Percentiles rank a stretch among this genome's conserved stretches.
phyloP scores from a whole-genome alignment of 2,797 vertebrate species.

The Balearica regulorum region DNA sequence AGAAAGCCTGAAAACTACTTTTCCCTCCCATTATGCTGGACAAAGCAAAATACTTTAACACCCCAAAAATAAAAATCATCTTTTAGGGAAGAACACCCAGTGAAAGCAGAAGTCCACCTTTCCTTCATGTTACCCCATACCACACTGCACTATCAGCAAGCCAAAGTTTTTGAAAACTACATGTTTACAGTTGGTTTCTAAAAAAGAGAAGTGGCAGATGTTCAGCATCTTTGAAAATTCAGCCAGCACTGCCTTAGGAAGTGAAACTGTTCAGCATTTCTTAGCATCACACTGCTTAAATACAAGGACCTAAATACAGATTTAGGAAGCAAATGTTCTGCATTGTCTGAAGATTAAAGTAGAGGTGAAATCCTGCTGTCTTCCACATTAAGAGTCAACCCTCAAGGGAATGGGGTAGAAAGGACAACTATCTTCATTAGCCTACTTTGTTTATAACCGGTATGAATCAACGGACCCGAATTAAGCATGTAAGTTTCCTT shows the following conservation, averaged over 20 bases:
- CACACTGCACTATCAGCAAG: neutral
- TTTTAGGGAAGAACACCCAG: constrained; percentile 4
- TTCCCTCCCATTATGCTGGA: neutral
- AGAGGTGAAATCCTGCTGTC: neutral
- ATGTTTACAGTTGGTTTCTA: neutral
- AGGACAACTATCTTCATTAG: neutral
- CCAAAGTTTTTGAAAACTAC: neutral
- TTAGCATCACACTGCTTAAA: neutral
- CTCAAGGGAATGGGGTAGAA: neutral
- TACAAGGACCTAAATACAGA: neutral
- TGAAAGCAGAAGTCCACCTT: constrained; percentile 19
- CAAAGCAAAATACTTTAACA: constrained; percentile 19
- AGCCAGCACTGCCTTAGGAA: neutral
- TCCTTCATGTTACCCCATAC: neutral
- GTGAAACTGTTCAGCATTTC: neutral
- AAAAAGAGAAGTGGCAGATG: neutral
- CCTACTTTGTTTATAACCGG: neutral
- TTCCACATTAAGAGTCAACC: neutral
- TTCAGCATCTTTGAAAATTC: neutral
- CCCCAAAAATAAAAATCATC: neutral
- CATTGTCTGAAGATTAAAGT: neutral
- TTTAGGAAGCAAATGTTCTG: neutral
- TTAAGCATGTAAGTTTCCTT: neutral
- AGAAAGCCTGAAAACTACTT: neutral
- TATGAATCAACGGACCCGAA: neutral